Conservation (phyloP, 2,113 vertebrate genomes). For the Struthio camelus region DNA sequence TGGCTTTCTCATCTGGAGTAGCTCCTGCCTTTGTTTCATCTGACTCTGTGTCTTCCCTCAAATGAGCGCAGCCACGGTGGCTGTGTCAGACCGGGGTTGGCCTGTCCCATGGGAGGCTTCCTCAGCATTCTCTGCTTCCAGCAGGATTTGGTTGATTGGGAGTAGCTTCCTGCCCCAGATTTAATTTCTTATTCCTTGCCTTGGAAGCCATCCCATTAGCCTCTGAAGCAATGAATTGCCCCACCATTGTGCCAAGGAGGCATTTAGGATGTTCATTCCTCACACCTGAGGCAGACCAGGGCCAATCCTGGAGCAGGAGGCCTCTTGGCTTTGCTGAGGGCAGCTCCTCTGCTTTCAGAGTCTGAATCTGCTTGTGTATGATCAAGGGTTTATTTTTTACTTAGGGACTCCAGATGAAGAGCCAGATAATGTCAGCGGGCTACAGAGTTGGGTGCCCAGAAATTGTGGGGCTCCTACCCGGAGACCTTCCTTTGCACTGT, state of each 20-base stretch:
- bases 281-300: not conserved
- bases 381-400: not conserved
- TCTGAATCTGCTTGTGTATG: not conserved
- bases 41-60: not conserved
- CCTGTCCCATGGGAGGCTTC: not conserved
- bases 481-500: not conserved
- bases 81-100: not conserved
- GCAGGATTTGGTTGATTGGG: not conserved
- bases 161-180: not conserved
- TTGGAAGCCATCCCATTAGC: not conserved
- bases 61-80: not conserved
- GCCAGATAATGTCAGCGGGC: not conserved
- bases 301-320: not conserved
- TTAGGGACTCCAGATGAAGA: not conserved
- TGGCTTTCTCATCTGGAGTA: not conserved
- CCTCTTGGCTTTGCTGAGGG: not conserved
- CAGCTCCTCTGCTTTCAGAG: not conserved
- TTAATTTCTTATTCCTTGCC: fast-evolving
- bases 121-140: not conserved
- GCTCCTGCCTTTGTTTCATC: not conserved
- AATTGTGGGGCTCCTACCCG: fast-evolving
- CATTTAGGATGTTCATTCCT: not conserved
- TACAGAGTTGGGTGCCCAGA: not conserved
- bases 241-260: fast-evolving
- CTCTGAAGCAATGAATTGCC: fast-evolving